Percentiles rank a stretch among this genome's conserved stretches.
These are phyloP conservation scores for Nothocercus julius DNA, from an alignment of 2,113 vertebrate genomes.

Conservation along the genomic window DNA sequence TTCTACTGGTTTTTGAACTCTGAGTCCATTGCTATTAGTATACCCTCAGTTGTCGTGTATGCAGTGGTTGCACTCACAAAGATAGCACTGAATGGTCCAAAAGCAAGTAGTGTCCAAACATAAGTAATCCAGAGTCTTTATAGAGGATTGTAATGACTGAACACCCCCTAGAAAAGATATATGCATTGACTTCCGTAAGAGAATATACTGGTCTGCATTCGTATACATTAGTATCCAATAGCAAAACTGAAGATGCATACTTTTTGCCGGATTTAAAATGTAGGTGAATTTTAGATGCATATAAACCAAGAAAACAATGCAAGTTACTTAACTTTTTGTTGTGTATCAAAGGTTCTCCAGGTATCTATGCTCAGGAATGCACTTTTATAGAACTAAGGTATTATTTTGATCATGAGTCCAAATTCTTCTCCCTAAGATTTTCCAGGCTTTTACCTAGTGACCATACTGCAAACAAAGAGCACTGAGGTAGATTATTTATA, in stretches of 20 bases:
- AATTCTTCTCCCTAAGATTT: background rate
- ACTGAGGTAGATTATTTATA: background rate
- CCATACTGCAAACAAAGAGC: background rate
- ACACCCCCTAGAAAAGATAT: background rate
- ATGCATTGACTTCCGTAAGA: background rate
- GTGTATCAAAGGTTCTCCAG: background rate
- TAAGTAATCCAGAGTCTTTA: background rate
- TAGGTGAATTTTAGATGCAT: background rate
- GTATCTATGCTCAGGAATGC: background rate
- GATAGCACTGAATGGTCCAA: background rate
- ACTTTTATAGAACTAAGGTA: background rate
- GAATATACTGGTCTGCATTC: background rate
- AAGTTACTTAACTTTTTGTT: background rate
- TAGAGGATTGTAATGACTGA: background rate
- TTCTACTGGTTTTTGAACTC: background rate
- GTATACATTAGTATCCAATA: background rate
- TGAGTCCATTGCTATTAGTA: background rate
- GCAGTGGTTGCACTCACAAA: background rate
- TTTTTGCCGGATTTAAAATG: background rate
- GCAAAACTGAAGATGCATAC: background rate
- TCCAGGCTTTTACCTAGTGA: background rate
- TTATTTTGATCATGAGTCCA: background rate
- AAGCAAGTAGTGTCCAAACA: background rate
- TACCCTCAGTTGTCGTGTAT: background rate
- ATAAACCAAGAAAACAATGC: background rate